Base-by-base conservation (phyloP, 2,113 vertebrate genomes). In the Puma concolor region DNA sequence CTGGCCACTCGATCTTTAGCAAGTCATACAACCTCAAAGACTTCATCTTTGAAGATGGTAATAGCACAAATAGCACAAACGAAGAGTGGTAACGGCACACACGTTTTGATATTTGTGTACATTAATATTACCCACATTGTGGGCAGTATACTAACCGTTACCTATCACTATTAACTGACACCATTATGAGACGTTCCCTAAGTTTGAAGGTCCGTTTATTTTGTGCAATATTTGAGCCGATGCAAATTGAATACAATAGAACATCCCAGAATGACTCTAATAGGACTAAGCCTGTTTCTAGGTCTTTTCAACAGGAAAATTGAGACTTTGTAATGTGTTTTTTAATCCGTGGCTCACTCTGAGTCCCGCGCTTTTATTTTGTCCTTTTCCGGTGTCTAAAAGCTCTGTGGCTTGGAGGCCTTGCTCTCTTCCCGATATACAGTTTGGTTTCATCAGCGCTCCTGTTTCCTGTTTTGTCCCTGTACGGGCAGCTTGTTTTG, bases 401-500 rank as follows among this genome's bases (percentile, higher is more conserved):
- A 54, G 41, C 71, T 54, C 60, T 14, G 60, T n/a, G 74, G 82
- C 88, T 95, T 84, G 38, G 54, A 79, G 31, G 41, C 60, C 15
- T 57, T 44, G 52, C 36, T 67, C 4, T 74, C 92, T 50, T 97
- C 93, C 94, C 27, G 4, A 48, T 33, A 33, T 54, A 25, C 25
- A 31, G 54, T 52, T 88, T 48, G 3, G 74, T 97, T 87, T 87
- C 94, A 79, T 90, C 97, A 92, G 94, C 84, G 74, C 69, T 97
- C 90, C 80, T 74, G 95, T 80, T 98, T 98, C 97, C 98, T 97
- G 97, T 96, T 95, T 97, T 95, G 92, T 90, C 96, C 74, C 52
- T 64, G 67, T 90, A 71, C 33, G 7, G n/a, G 79, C 90, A 90
- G 91, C 67, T 72, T 52, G 92, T 83, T 95, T 96, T 91, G 96